Evolutionary conservation across 2,113 vertebrate species (phyloP), one percentile per base, ranked within the genome.

Genomic region (Genyomyrus donnyi): DNA sequence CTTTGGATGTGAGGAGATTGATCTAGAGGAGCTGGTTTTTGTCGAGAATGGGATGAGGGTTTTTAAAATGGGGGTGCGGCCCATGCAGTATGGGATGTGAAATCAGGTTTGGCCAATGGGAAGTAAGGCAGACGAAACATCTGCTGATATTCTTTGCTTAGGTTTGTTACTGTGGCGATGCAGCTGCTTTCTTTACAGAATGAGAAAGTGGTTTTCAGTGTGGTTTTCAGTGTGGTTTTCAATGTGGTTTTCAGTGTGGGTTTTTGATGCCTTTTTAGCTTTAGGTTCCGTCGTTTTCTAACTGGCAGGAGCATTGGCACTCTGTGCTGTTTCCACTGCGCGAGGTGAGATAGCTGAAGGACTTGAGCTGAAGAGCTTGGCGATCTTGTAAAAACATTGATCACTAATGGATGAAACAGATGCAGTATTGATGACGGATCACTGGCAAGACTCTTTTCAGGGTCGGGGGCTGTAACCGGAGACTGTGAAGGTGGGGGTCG

Each of bases 71-170:
- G 15, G 15, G 42, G 3, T 49, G 62, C 0, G 0, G 13, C 27
- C 21, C 6, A 48, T 56, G 27, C 24, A 17, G 17, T 42, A 24
- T 45, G 24, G 19, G 31, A 42, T 21, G 56, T 88, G 56, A 48
- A 15, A n/a, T 13, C 21, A 27, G 89, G 86, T 91, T 91, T 93
- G 93, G 93, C 93, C 92, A 94, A 94, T 56, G 93, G 91, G 89
- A 91, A 66, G 90, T 90, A 89, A 77, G 92, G 46, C 46, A 83
- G 58, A 52, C 31, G 2, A 24, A 42, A 31, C 8, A 3, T 83
- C 70, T 87, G 85, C 90, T 91, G 92, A 93, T 93, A 93, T 84
- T 56, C 27, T 85, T 87, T 88, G 89, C 87, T 66, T 5, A 80
- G 90, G 88, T 1, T 90, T 91, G 93, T 95, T 94, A 95, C 90